Evolutionary conservation across 2,797 vertebrate genomes (phyloP), one percentile per base, ranked within the genome.

Genomic region (Bryconaethiops microstoma): DNA sequence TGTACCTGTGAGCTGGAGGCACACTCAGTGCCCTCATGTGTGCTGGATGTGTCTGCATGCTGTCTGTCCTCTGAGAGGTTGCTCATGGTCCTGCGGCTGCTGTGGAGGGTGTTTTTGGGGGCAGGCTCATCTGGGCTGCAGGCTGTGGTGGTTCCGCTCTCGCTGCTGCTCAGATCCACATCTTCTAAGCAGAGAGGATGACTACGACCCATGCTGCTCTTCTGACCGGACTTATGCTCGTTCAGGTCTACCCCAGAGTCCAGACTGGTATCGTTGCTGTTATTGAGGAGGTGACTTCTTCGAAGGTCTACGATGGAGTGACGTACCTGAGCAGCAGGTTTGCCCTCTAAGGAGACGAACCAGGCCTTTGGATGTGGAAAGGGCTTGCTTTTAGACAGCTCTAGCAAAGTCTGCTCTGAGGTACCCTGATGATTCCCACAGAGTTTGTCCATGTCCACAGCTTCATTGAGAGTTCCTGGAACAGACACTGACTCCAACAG

Each of bases 261-360:
- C 42, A 97, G 91, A 72, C 96, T 98, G 6, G 95, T 96, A 35
- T 96, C 96, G 0, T 96, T 95, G 57, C 96, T 96, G 86, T 94
- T 92, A 4, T 92, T 88, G 0, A 81, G 88, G 80, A 95, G 88
- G 40, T 87, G 91, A 84, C 77, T 92, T 87, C 89, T 94, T 92
- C 91, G 95, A 88, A 96, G 94, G 88, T 96, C 94, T 87, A 97
- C 94, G 78, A 95, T 94, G 0, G 95, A 93, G 75, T 97, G 96
- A 25, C 93, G 95, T 86, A 98, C 95, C 90, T 96, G 96, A 4
- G 96, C 96, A 0, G 95, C 94, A 0, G 97, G 97, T 79, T 96
- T 96, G 6, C 97, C 97, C 29, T 98, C 97, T 74, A 98, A 88
- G 0, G 97, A 97, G 8, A 98, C 97, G n/a, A 98, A 98, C 97